Evolutionary conservation across 2,888 invertebrate species (phyloP).

Genomic region (Notocelia uddmanniana): DNA sequence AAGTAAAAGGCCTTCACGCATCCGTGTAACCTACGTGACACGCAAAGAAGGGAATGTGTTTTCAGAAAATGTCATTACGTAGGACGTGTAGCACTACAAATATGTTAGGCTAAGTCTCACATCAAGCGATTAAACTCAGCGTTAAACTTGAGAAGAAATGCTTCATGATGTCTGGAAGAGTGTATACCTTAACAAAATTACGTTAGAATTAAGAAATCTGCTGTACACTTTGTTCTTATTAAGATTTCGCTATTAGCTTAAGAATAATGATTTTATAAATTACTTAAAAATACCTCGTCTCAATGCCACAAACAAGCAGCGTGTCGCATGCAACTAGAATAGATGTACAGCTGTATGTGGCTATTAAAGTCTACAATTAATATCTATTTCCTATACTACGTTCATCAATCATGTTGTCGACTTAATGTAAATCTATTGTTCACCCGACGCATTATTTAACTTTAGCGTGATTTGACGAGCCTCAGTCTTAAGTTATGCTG

Average conservation of each 20-base stretch:
- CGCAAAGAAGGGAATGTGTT: constrained; percentile 5
- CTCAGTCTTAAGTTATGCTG: background rate
- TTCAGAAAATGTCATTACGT: constrained; percentile 24
- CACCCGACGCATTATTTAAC: background rate
- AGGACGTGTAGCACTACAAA: constrained; percentile 23
- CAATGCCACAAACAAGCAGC: no score
- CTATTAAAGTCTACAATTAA: constrained; percentile 16
- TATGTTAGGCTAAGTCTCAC: constrained; percentile 14
- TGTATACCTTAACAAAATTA: no score
- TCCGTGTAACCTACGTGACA: constrained; percentile 1
- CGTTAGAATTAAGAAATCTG: no score
- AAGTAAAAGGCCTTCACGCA: background rate
- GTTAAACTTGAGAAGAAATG: no score
- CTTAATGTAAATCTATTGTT: constrained; percentile 14
- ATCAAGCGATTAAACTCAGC: background rate
- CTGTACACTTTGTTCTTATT: no score
- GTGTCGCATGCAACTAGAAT: no score
- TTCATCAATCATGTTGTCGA: constrained; percentile 14
- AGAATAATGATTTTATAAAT: no score
- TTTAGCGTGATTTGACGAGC: constrained; percentile 4
- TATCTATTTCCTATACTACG: constrained; percentile 1
- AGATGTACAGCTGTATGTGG: background rate
- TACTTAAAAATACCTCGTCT: no score
- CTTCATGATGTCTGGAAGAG: no score
- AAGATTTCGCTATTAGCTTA: no score